Evolutionary conservation across 2,113 vertebrate genomes (phyloP).

Genomic region (Mesitornis unicolor): DNA sequence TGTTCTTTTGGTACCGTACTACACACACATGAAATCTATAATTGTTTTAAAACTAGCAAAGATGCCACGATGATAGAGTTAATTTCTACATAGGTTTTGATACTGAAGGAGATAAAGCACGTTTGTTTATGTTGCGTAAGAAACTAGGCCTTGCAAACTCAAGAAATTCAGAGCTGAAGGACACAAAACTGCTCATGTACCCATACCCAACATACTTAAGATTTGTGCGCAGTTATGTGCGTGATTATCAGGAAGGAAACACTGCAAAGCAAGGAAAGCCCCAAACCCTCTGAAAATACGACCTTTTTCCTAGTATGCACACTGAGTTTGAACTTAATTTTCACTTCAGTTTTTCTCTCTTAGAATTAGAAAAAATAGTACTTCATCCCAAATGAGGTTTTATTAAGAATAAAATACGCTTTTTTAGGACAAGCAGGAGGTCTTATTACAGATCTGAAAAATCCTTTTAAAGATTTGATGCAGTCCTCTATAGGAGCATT

Average conservation of each 20-base stretch:
- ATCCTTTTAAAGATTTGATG: neutral
- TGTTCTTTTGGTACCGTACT: neutral
- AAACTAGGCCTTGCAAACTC: neutral
- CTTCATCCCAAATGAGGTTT: neutral
- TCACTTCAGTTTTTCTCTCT: neutral
- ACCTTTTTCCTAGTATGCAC: neutral
- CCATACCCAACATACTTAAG: neutral
- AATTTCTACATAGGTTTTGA: neutral
- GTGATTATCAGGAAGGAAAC: neutral
- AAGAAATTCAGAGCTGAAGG: neutral
- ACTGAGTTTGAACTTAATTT: neutral
- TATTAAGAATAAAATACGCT: neutral
- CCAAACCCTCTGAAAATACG: neutral
- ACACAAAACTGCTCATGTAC: rapidly evolving
- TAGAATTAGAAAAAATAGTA: neutral
- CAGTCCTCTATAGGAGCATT: neutral
- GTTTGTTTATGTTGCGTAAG: neutral
- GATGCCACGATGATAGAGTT: neutral
- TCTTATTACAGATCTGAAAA: neutral
- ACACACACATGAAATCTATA: neutral
- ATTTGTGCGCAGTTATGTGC: neutral
- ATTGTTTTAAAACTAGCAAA: neutral
- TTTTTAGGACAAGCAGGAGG: neutral
- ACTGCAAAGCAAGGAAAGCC: neutral
- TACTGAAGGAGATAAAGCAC: neutral